Base-by-base conservation (phyloP, 2,797 vertebrate species). In the Margarornis squamiger region DNA sequence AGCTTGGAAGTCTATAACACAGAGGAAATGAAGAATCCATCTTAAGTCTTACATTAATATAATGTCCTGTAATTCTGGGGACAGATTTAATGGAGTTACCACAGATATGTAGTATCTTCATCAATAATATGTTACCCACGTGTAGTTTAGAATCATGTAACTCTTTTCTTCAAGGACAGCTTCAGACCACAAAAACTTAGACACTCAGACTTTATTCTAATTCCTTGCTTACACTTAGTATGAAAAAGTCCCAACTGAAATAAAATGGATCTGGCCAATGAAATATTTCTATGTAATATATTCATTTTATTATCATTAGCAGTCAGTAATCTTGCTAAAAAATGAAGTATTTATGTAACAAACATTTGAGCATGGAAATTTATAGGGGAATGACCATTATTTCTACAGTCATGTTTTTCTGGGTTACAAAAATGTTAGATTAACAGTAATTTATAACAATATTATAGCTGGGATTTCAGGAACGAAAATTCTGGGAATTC, bases 121-220 rank as follows among this genome's bases (percentile, higher is more conserved):
- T 7, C 34, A 78, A 14, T 20, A 66, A 5, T 26, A 32, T 30
- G 20, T 45, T 54, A 52, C 4, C 41, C 12, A 36, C 0, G 0
- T 58, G 19, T 38, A 23, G 23, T 66, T 49, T 76, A 32, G 23
- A 61, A 15, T 77, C 67, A 13, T 13, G 17, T 55, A 76, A 52
- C 45, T 70, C 2, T 34, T 73, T 73, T 76, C 24, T 80, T 68
- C 43, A 74, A 62, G 39, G 34, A 20, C 22, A 49, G 8, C 36
- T 66, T 87, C 22, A 83, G 48, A 49, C 32, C 14, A 26, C 67
- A 55, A 71, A 7, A 86, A 72, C 39, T 43, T 62, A 62, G 30
- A 48, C 22, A 14, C 41, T 48, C 30, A 23, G 39, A 48, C 12
- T 87, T 84, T 62, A 22, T 77, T 62, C 21, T 45, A 10, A 54